Evolutionary conservation across 2,888 invertebrate species (phyloP).

Genomic region (Strigamia maritima): DNA sequence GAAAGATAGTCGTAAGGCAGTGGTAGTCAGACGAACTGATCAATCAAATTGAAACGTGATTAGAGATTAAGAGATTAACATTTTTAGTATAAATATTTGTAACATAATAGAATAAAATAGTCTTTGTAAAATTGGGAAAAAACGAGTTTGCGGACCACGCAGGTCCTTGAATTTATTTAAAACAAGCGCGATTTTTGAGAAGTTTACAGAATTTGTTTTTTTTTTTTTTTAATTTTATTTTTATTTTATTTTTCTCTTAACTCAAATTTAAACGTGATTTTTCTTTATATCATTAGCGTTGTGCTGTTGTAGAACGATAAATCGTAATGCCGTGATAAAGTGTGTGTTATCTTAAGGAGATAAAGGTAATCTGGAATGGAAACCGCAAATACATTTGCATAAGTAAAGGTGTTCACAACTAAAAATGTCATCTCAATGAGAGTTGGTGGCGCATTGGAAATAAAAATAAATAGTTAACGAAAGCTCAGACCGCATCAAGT

Average conservation of each 20-base stretch:
- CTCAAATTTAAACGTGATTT: not conserved
- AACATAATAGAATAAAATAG: no score
- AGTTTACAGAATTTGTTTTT: no score
- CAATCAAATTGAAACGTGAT: no score
- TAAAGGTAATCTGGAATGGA: slow-evolving; percentile 4
- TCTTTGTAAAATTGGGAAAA: no score
- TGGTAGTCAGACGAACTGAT: no score
- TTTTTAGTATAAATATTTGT: no score
- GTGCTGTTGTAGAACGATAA: not conserved
- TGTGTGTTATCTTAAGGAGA: not conserved
- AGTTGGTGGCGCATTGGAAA: not conserved
- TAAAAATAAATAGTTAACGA: slow-evolving; percentile 4
- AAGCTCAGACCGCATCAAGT: not conserved
- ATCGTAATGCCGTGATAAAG: not conserved
- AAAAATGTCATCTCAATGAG: not conserved
- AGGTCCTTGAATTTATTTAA: no score
- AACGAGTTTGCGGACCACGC: no score
- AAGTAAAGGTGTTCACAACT: not conserved
- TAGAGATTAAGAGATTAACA: no score
- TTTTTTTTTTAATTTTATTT: not conserved
- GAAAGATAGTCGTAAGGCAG: no score
- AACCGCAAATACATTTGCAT: not conserved
- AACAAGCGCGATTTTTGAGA: no score
- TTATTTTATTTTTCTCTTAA: not conserved
- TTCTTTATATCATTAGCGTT: not conserved